Base-by-base conservation (phyloP, 2,797 vertebrate genomes). In the Mastacembelus armatus region DNA sequence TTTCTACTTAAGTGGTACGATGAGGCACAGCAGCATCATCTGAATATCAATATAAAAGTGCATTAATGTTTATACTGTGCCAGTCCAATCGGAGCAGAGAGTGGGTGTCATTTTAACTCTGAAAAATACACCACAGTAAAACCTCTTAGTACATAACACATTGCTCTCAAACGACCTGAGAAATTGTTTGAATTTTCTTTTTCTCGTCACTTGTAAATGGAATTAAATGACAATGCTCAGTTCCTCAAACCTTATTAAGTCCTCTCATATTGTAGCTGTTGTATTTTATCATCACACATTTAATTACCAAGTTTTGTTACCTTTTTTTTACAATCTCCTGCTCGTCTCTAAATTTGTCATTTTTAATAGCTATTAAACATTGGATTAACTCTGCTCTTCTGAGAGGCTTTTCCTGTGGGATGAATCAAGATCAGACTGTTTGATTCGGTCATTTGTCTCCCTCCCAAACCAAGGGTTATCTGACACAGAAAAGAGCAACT, bases 401-500 rank as follows among this genome's bases (percentile, higher is more conserved):
- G 27, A 42, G 43, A 77, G 51, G 60, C 39, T 66, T 77, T 56
- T 62, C 58, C 22, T 43, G 5, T 12, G 44, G 68, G 64, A 69
- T 54, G 48, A 73, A 73, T 71, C 21, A 2, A 77, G 60, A 84
- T 79, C 62, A 9, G 44, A 56, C 60, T 38, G 36, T 75, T 9
- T 66, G 74, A 87, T 70, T 65, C 32, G 1, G 32, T 48, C 26
- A 2, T 76, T 78, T 71, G 69, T 78, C 74, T 74, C 42, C 56
- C 71, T 64, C 54, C 62, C 52, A 61, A 90, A 81, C 58, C 75
- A 60, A 74, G 40, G 71, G 73, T 91, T 90, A 90, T 90, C 86
- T 55, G 73, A 62, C 38, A 38, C 38, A 36, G 63, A 86, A 73
- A 75, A 73, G 55, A 83, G 77, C 71, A 49, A 81, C 78, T 62